Evolutionary conservation across 2,797 vertebrate species (phyloP).

Genomic region (Hypotaenidia philippensis): DNA sequence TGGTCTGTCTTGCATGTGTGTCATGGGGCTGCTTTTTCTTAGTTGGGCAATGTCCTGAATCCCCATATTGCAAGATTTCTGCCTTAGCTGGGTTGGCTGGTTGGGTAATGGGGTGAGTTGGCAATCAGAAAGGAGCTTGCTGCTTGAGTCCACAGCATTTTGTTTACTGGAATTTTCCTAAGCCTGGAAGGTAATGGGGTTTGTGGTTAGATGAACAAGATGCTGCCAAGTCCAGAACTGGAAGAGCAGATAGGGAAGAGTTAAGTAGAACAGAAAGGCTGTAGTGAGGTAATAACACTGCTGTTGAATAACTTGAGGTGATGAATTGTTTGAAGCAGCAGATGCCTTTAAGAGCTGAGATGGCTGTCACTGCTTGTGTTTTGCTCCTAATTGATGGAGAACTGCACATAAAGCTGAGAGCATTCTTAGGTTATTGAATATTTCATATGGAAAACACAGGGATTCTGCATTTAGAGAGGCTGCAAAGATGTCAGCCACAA

Average conservation of each 20-base stretch:
- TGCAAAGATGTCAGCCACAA: neutral
- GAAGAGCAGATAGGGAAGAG: neutral
- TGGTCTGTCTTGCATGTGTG: neutral
- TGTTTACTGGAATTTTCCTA: neutral
- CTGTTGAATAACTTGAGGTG: neutral
- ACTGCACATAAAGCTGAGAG: neutral
- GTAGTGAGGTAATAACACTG: neutral
- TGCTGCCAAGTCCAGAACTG: neutral
- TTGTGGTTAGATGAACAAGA: neutral
- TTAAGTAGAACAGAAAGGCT: neutral
- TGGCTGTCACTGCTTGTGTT: conserved; percentile 50
- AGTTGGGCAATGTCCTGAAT: neutral
- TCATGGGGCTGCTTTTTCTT: neutral
- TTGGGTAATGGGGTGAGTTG: neutral
- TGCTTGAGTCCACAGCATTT: neutral
- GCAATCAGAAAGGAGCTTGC: neutral
- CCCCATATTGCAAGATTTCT: neutral
- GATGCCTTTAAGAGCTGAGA: conserved; percentile 30
- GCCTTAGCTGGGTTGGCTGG: neutral
- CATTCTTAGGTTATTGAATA: conserved; percentile 3
- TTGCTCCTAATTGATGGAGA: conserved; percentile 37
- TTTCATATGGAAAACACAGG: conserved; percentile 13
- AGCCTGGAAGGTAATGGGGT: fast-evolving
- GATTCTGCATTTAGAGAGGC: neutral
- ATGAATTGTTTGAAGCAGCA: conserved; percentile 6